A percentile compares a stretch with the other conserved stretches of the same genome.
phyloP scores from a whole-genome alignment of 92 coral and sea anemone genomes.

The Epizoanthus ramosus region DNA sequence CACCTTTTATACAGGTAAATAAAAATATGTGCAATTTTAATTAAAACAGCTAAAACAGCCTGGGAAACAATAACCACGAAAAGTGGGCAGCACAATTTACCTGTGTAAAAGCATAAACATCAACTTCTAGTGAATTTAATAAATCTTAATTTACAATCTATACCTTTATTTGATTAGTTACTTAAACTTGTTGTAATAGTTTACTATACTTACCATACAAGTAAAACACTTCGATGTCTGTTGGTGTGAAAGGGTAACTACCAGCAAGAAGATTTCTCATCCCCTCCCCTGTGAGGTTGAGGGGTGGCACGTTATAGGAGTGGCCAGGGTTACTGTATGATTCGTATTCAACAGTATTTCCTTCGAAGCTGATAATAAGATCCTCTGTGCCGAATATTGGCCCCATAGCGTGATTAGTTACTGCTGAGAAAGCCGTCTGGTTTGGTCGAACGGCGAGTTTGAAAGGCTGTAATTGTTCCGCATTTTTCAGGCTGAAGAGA shows the following conservation, averaged over 20 bases:
- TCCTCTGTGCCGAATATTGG: constrained; percentile 29
- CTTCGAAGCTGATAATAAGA: constrained; percentile 4
- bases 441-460: constrained; percentile 13
- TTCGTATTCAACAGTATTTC: background rate
- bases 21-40: too few relatives aligned
- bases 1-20: too few relatives aligned
- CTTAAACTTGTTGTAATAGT: background rate
- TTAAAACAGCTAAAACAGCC: too few relatives aligned
- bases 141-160: too few relatives aligned
- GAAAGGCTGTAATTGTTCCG: constrained; percentile 9
- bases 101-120: too few relatives aligned
- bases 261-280: constrained; percentile 18
- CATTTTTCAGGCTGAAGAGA: constrained; percentile 23
- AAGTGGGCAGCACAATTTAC: too few relatives aligned
- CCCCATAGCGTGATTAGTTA: background rate
- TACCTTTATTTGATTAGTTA: too few relatives aligned
- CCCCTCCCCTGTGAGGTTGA: background rate
- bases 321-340: constrained; percentile 3
- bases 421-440: background rate
- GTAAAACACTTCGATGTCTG: constrained; percentile 31
- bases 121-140: too few relatives aligned
- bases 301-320: background rate
- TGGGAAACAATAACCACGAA: too few relatives aligned
- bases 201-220: constrained; percentile 15
- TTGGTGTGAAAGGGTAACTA: constrained; percentile 15